Conservation (phyloP, 2,888 invertebrate genomes). For the Erpobdella octoculata region DNA sequence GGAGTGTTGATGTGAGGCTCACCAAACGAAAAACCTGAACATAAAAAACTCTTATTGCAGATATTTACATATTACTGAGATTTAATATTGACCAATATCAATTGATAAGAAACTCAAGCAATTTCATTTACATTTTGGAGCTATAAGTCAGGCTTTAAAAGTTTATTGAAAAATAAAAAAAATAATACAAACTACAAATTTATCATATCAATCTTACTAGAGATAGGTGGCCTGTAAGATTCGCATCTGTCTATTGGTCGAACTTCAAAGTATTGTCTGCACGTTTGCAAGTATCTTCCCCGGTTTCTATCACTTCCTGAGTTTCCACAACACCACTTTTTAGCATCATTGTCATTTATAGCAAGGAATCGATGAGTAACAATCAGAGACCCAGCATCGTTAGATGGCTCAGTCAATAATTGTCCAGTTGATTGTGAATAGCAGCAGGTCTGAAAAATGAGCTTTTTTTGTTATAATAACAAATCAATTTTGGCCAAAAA, state of each 20-base stretch:
- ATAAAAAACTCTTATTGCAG: too few relatives aligned
- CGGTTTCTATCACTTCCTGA: neutral
- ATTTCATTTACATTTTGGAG: too few relatives aligned
- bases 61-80: too few relatives aligned
- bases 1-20: constrained; percentile 24
- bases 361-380: constrained; percentile 16
- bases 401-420: constrained; percentile 2
- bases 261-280: constrained; percentile 9
- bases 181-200: too few relatives aligned
- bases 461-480: neutral
- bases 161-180: too few relatives aligned
- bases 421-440: constrained; percentile 9
- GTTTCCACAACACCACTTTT: constrained; percentile 27
- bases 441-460: constrained; percentile 26
- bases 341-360: neutral
- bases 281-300: neutral
- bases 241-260: constrained; percentile 26
- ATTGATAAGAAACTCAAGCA: too few relatives aligned
- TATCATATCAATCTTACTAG: constrained; percentile 3
- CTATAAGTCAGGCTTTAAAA: too few relatives aligned
- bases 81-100: too few relatives aligned
- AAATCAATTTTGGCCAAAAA: neutral
- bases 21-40: constrained; percentile 8
- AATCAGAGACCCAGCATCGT: constrained; percentile 21
- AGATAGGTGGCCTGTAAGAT: constrained; percentile 15